Evolutionary conservation across 2,113 vertebrate species (phyloP), one percentile per base, ranked within the genome.

Genomic region (Platanista minor): DNA sequence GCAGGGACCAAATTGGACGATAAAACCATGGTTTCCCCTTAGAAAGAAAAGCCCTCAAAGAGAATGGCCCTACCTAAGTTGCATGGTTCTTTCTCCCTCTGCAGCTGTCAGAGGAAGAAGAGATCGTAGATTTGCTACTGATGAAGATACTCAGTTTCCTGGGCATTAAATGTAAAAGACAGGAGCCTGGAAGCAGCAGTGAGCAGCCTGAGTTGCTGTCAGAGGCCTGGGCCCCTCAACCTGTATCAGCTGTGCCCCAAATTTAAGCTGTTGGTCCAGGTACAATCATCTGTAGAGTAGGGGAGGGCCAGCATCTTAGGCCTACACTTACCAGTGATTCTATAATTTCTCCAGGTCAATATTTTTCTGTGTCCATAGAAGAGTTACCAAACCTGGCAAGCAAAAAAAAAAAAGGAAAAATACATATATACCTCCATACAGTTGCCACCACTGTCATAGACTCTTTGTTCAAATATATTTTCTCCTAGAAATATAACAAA

Each of bases 101-200:
- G 43, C 88, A 99, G 99, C 98, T 99, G n/a, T 99, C 99, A 0
- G 99, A 99, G 93, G 99, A 99, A 71, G 99, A 99, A 52, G 99
- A 99, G 98, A 99, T 99, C n/a, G 99, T 99, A 1, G 99, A 99
- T 84, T 98, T 99, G 96, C 99, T 99, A 99, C 92, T 99, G 78
- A 98, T 98, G 98, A 99, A 99, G 98, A 97, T 99, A 87, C 99
- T 98, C 98, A 99, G 99, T 96, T 98, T 99, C 95, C 98, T 99
- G 13, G 99, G 99, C 52, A 95, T 99, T 87, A 99, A 99, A 97
- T 98, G 95, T 93, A 99, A 99, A 98, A 99, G 98, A 86, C 97
- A 98, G 67, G 95, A 91, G 8, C 46, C 83, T 43, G 15, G 3
- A 62, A 87, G 69, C 69, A 59, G 33, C 57, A 18, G 21, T 20